Base-by-base conservation (phyloP, 2,888 invertebrate species). In the Plusia festucae region DNA sequence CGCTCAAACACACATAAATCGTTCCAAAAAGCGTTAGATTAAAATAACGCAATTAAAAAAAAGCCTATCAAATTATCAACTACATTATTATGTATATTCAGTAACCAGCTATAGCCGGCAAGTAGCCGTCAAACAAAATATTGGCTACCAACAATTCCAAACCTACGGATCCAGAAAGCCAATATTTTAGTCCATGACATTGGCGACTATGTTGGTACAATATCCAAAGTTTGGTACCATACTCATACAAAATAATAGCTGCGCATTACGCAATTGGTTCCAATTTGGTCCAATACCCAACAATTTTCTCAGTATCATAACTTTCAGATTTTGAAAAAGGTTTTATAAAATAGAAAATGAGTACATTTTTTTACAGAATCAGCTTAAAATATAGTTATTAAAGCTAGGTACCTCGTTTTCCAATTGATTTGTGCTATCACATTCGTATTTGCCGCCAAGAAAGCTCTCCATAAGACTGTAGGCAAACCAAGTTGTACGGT, bases 391-490 rank as follows among this genome's bases (percentile, higher is more conserved):
- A n/a, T 53, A 15, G 5, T 3, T 16, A 1, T 34, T 52, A 53
- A 49, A 54, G 61, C 22, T 53, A n/a, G 70, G 76, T 85, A 92
- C 92, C 89, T 91, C 91, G 60, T 85, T 84, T 82, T 91, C 90
- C 77, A 88, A 82, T 78, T 87, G 85, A 73, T 85, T 88, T 52
- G 89, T 89, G 70, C 87, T 89, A 70, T 91, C 92, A 65, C 88
- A 88, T 88, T 91, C 91, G 76, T 93, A 93, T 90, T 88, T 92
- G 72, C 85, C 88, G 84, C 90, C 85, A 67, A 94, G 88, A 85
- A 95, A 95, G 86, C 89, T 89, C 82, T 91, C 91, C 93, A 95
- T 92, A n/a, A 83, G 68, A 9, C 88, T 81, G 85, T 86, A 95
- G 8, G 93, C 93, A 68, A 94, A 95, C 95, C 95, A 95, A 63